Evolutionary conservation across 2,797 vertebrate species (phyloP), one percentile per base, ranked within the genome.

Genomic region (Holocentrus rufus): DNA sequence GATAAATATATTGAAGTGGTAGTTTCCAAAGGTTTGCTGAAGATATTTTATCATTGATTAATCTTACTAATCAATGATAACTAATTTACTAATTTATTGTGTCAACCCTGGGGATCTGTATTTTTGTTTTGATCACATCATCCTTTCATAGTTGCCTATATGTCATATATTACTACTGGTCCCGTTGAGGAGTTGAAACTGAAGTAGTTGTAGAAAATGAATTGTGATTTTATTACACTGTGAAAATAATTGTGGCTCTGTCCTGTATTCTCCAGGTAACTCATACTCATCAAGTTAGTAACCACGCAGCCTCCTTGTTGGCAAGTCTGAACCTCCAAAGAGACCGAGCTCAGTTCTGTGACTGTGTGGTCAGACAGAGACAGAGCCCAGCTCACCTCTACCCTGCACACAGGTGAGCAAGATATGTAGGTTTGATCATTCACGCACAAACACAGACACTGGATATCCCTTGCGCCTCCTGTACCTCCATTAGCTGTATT

Each of bases 351-450:
- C 78, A 85, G 47, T 92, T 92, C 74, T 93, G 92, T 78, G 93
- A 94, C 83, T 92, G 93, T 74, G 92, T 94, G 30, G 73, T 93
- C 67, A 87, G 76, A 76, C 79, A 79, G 72, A 58, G 69, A 69
- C 60, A 87, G 42, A 79, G 49, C 36, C 81, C 88, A 2, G 72
- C 67, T 49, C 85, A 75, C 4, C 86, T 93, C 22, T 91, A 91
- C 54, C 83, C 86, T 58, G 93, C 91, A 64, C 93, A 94, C 86
- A 92, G 85, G 91, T 92, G 31, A 87, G 76, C 13, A 57, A 25
- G 14, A 27, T 17, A 13, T 60, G 8, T 25, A 20, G 27, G 1
- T 59, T 73, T 44, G 17, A 34, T 18, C 5, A 52, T 1, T 30
- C 0, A 2, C 53, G 59, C 34, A 67, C n/a, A 53, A 44, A 54